phyloP scores from a whole-genome alignment of 2,888 invertebrate species.

The Dryocosmus kuriphilus region DNA sequence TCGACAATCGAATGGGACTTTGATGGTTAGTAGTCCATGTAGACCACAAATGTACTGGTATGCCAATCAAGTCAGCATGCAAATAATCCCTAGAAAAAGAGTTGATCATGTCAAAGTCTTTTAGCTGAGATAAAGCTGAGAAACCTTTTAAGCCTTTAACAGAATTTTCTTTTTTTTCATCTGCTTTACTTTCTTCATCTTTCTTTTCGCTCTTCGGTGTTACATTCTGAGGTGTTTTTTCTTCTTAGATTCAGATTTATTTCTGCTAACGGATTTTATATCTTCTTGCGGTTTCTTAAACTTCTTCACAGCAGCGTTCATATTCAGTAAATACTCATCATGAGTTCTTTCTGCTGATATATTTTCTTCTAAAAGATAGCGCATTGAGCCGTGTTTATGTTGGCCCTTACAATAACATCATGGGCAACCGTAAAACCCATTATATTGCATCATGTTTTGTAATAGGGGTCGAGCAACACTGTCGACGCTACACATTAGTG shows the following conservation, averaged over 20 bases:
- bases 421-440: not conserved
- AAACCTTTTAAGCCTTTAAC: not conserved
- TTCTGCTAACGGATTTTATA: not conserved
- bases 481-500: not conserved
- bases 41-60: too few species aligned
- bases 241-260: not conserved
- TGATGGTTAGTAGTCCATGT: not conserved
- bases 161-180: not conserved
- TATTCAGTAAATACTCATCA: not conserved
- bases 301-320: not conserved
- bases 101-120: not conserved
- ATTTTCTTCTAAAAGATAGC: not conserved
- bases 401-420: not conserved
- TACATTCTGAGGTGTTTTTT: not conserved
- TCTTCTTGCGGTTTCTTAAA: not conserved
- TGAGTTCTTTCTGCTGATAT: not conserved
- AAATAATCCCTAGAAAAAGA: not conserved
- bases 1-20: not conserved
- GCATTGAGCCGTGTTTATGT: not conserved
- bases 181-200: not conserved
- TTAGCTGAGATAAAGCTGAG: not conserved
- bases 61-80: not conserved
- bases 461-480: not conserved
- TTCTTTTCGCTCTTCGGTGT: not conserved
- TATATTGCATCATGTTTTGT: not conserved